A percentile compares a stretch with the other conserved stretches of the same genome.
Evolutionary conservation across 2,797 vertebrate genomes (phyloP).

Genomic region (Saxicola maurus): DNA sequence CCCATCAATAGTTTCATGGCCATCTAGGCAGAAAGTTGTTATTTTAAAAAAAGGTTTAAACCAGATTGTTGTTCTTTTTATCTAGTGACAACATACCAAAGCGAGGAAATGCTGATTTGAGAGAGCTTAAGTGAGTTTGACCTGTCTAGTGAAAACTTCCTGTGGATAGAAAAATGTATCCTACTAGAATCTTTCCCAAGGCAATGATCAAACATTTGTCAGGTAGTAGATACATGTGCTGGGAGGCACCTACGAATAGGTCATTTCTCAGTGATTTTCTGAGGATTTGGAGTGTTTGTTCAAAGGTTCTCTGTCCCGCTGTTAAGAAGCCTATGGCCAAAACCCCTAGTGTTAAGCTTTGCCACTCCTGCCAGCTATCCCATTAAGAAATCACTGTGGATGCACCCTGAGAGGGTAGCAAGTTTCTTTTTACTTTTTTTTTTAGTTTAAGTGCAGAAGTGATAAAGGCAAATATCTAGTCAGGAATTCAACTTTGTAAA

Average conservation of each 20-base stretch:
- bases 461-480: neutral
- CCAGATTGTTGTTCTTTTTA: neutral
- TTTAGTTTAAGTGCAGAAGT: neutral
- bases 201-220: neutral
- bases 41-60: neutral
- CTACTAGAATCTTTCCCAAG: neutral
- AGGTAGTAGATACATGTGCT: neutral
- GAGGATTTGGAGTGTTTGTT: neutral
- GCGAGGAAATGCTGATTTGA: neutral
- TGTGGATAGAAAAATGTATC: neutral
- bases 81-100: neutral
- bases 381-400: neutral
- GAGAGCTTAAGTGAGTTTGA: neutral
- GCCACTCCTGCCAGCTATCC: neutral
- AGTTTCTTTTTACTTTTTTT: neutral
- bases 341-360: neutral
- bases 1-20: neutral
- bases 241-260: neutral
- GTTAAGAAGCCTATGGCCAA: neutral
- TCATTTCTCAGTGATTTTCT: neutral
- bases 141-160: neutral
- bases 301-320: neutral
- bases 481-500: neutral
- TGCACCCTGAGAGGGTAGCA: neutral
- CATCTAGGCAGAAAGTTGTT: neutral